These are phyloP conservation scores for Carterocephalus palaemon DNA, from an alignment of 2,888 invertebrate species.

Conservation along the genomic window DNA sequence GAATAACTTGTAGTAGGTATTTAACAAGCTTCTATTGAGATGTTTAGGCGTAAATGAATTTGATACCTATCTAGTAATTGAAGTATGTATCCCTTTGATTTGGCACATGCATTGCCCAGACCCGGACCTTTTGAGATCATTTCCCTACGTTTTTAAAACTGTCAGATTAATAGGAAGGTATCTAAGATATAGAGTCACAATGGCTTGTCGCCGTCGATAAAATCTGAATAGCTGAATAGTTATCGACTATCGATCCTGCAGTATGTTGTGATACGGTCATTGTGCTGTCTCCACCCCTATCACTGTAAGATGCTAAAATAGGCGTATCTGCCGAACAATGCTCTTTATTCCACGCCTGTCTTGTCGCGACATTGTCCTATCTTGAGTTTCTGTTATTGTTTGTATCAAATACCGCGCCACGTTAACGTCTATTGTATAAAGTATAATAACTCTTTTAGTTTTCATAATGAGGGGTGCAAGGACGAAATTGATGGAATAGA, in stretches of 20 bases:
- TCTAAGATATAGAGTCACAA: slow-evolving; percentile 49
- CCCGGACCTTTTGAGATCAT: slow-evolving; percentile 25
- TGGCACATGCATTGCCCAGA: not conserved
- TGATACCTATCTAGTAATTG: too few species aligned
- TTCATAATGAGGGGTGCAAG: slow-evolving; percentile 9
- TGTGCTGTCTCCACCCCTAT: slow-evolving; percentile 70
- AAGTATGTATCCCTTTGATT: not conserved
- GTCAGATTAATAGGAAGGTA: slow-evolving; percentile 37
- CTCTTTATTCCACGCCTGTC: slow-evolving; percentile 52
- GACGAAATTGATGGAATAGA: too few species aligned
- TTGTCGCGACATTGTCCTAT: slow-evolving; percentile 47
- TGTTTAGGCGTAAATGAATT: too few species aligned
- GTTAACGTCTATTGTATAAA: slow-evolving; percentile 15
- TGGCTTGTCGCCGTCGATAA: slow-evolving; percentile 56
- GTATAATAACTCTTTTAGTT: slow-evolving; percentile 8
- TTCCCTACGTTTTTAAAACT: slow-evolving; percentile 35
- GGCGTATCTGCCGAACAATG: slow-evolving; percentile 61
- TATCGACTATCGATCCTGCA: slow-evolving; percentile 55
- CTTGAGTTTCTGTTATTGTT: slow-evolving; percentile 33
- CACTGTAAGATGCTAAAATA: slow-evolving; percentile 50
- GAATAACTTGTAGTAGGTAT: too few species aligned
- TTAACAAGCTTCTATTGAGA: too few species aligned
- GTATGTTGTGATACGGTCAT: slow-evolving; percentile 62
- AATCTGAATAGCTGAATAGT: slow-evolving; percentile 62
- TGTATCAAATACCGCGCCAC: slow-evolving; percentile 30